Base-by-base conservation (phyloP, 2,888 invertebrate species). In the Liodrosophila aerea region DNA sequence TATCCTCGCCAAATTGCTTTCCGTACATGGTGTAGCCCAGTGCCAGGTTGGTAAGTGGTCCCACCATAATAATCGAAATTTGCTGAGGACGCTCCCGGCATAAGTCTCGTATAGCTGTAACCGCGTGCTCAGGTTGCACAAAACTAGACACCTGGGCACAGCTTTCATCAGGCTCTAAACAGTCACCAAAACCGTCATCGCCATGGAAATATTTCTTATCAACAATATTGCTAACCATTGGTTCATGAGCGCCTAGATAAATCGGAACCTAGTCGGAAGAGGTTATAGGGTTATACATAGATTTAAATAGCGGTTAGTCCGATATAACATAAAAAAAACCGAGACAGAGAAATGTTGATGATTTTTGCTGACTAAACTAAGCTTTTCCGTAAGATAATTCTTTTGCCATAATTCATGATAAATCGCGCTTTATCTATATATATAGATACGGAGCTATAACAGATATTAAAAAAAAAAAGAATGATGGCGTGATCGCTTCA, bases 41-140 rank as follows among this genome's bases (percentile, higher is more conserved):
- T 0, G 96, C 97, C 39, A 96, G 90, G 81, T 96, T 97, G 0
- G 96, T 96, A 18, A 97, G 88, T 0, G 97, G 93, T 0, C 94
- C 96, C 16, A 96, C 87, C 31, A 93, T 92, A 5, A 95, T 90
- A 7, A 95, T 82, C 0, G 92, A 92, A 15, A 95, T 90, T 80
- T 93, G 88, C 54, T 92, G 92, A 88, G 91, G 87, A 89, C 91
- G 64, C 67, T 90, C 89, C 43, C 91, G 91, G 2, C 93, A 92
- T 40, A 94, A 87, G 58, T 92, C 90, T 39, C 93, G 89, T 11
- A 96, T 89, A 4, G 93, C 93, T 5, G 90, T 85, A 0, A 93
- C 92, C 0, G 94, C 95, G 69, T 92, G 92, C 64, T 92, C 91
- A 0, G 88, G 82, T 63, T 92, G 89, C 0, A 92, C 88, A 47